Conservation (phyloP, 2,888 invertebrate species). For the Eupsilia transversa region DNA sequence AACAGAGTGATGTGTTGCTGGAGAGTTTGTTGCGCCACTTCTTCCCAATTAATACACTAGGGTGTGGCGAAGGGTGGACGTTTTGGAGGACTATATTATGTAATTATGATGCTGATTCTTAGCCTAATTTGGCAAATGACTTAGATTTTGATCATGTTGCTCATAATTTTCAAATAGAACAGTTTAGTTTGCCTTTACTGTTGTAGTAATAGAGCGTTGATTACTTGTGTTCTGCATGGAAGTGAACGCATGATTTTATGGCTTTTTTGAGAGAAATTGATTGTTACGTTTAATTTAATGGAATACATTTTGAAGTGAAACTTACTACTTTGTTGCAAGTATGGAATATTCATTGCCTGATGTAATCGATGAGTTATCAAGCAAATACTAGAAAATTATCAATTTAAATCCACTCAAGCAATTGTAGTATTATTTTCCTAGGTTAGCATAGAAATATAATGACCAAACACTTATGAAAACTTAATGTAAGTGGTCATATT, state of each 20-base stretch:
- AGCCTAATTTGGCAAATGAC: background rate
- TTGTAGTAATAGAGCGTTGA: background rate
- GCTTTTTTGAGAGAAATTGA: slow-evolving; percentile 7
- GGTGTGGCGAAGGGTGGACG: no score
- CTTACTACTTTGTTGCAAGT: slow-evolving; percentile 17
- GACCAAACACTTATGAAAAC: background rate
- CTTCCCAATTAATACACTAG: background rate
- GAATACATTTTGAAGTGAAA: background rate
- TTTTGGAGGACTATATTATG: no score
- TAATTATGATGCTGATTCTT: background rate
- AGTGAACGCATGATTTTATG: background rate
- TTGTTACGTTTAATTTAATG: slow-evolving; percentile 11
- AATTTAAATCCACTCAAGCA: slow-evolving; percentile 11
- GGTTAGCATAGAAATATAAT: background rate
- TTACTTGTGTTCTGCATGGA: background rate
- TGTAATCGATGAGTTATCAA: slow-evolving; percentile 16
- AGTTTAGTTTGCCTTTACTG: no score
- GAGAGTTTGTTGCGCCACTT: background rate
- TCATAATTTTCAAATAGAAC: no score
- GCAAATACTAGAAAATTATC: slow-evolving; percentile 18
- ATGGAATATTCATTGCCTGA: slow-evolving; percentile 6
- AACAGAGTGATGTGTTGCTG: no score
- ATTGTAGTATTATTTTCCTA: slow-evolving; percentile 26
- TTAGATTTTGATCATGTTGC: no score
- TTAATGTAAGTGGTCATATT: background rate